A percentile compares a stretch with the other conserved stretches of the same genome.
These are phyloP conservation scores for Lycaon pictus DNA, from an alignment of 2,113 vertebrate species.

Conservation along the genomic window DNA sequence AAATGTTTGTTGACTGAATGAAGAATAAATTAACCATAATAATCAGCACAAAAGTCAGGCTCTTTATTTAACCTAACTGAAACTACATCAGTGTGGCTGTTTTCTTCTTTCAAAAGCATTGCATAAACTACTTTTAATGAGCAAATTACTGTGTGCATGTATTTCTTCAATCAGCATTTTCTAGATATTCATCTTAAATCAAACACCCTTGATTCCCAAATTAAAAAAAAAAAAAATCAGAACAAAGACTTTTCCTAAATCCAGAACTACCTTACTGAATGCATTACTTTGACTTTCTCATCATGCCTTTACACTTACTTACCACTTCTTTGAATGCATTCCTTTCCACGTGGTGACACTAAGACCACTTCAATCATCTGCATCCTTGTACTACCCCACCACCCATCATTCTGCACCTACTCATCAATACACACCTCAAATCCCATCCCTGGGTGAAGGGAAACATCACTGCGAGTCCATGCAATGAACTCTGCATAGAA, in stretches of 20 bases:
- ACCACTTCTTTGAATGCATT: not conserved
- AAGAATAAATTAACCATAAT: constrained; percentile 34
- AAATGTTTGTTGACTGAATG: not conserved
- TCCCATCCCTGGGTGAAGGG: not conserved
- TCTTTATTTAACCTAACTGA: constrained; percentile 41
- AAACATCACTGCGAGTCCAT: not conserved
- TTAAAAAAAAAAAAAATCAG: constrained; percentile 4
- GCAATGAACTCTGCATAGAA: not conserved
- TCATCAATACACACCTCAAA: not conserved
- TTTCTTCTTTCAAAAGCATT: constrained; percentile 65
- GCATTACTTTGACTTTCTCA: not conserved
- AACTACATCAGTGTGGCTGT: constrained; percentile 1
- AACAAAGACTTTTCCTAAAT: not conserved
- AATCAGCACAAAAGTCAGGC: not conserved
- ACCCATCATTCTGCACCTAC: not conserved
- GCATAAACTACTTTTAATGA: constrained; percentile 64
- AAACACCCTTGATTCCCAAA: constrained; percentile 44
- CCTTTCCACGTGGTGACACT: not conserved
- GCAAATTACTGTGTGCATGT: constrained; percentile 45
- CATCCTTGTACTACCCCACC: fast-evolving
- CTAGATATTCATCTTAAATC: constrained; percentile 56
- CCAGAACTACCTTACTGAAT: not conserved
- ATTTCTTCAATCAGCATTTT: constrained; percentile 59
- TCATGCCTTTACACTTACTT: not conserved
- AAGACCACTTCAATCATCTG: not conserved